phyloP scores from a whole-genome alignment of 2,113 vertebrate species.

The Mola mola region DNA sequence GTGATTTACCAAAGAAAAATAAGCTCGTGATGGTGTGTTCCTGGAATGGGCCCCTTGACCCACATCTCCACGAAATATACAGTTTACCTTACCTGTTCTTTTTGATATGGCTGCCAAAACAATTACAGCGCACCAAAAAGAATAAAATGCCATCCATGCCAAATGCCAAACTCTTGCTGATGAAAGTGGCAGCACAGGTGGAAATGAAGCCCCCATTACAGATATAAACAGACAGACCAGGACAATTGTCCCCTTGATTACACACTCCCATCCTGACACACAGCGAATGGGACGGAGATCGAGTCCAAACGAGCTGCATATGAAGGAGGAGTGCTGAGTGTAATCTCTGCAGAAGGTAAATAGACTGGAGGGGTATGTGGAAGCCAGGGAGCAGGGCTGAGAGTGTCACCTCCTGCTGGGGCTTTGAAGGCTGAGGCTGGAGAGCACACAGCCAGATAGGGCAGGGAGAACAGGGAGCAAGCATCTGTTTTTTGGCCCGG shows the following conservation, averaged over 20 bases:
- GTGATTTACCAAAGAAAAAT: constrained; percentile 31
- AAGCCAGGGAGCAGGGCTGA: constrained; percentile 42
- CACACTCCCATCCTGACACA: constrained; percentile 25
- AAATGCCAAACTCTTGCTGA: constrained; percentile 36
- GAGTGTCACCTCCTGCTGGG: constrained; percentile 58
- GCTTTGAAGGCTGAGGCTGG: constrained; percentile 58
- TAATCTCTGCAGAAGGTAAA: constrained; percentile 73
- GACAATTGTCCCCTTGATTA: constrained; percentile 46
- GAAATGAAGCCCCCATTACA: constrained; percentile 44
- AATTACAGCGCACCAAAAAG: constrained; percentile 40
- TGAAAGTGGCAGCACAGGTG: constrained; percentile 57
- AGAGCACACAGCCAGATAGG: constrained; percentile 62
- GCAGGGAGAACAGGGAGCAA: constrained; percentile 45
- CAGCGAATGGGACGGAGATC: constrained; percentile 34
- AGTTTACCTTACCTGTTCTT: constrained; percentile 3
- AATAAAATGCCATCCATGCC: constrained; percentile 34
- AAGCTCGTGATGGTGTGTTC: constrained; percentile 13
- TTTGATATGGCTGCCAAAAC: constrained; percentile 47
- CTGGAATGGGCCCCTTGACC: constrained; percentile 12
- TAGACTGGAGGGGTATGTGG: constrained; percentile 53
- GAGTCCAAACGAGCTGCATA: constrained; percentile 57
- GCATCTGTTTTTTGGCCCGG: constrained; percentile 36
- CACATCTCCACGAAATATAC: constrained; percentile 30
- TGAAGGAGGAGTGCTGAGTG: constrained; percentile 58
- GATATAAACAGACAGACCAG: constrained; percentile 47